Evolutionary conservation across 2,113 vertebrate genomes (phyloP).

Genomic region (Eulemur macaco): DNA sequence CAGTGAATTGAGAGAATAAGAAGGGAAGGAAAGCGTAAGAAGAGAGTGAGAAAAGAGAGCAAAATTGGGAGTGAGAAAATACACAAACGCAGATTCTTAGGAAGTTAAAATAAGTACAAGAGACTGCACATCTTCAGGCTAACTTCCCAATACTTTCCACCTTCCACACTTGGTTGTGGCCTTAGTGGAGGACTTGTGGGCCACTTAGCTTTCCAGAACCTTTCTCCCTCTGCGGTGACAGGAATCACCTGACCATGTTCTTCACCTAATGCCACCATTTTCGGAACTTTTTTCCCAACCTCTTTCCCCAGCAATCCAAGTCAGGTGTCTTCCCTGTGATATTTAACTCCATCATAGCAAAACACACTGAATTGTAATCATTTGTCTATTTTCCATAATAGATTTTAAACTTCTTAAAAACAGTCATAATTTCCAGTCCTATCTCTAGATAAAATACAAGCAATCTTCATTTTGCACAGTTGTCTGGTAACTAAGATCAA

Average conservation of each 20-base stretch:
- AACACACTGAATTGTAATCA: neutral
- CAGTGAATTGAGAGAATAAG: neutral
- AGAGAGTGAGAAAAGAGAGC: neutral
- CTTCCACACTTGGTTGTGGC: neutral
- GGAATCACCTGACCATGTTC: neutral
- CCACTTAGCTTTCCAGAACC: neutral
- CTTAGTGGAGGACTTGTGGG: neutral
- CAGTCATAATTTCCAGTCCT: neutral
- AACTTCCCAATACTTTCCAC: neutral
- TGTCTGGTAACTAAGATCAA: neutral
- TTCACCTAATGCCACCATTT: neutral
- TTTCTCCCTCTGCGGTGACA: neutral
- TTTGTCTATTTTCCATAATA: neutral
- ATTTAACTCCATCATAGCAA: neutral
- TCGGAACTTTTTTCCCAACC: neutral
- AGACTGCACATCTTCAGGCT: neutral
- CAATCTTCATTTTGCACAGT: neutral
- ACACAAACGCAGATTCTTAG: neutral
- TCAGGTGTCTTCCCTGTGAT: neutral
- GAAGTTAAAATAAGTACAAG: neutral
- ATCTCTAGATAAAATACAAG: neutral
- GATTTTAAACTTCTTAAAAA: neutral
- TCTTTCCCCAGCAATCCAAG: neutral
- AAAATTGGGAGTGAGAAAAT: neutral
- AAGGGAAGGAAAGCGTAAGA: neutral